These are phyloP conservation scores for silkworm (Bombyx mori) DNA, from an alignment of 1,140 invertebrate species.

Conservation along the genomic window DNA sequence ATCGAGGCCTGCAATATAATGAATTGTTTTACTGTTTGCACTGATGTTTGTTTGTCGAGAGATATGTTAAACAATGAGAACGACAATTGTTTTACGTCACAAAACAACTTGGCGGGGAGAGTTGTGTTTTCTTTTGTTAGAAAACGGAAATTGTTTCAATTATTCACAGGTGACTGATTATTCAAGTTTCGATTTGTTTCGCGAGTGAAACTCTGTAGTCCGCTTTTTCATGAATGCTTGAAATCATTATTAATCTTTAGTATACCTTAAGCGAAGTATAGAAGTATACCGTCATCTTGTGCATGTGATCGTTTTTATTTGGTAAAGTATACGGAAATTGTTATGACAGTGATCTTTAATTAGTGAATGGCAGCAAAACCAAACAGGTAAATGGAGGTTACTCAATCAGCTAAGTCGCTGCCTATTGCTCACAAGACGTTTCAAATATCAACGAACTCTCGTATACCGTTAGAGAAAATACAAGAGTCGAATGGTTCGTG, in stretches of 20 bases:
- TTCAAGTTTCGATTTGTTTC: background rate
- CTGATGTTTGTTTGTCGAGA: conserved; percentile 22
- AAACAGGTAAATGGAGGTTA: no score
- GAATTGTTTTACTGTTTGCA: conserved; percentile 5
- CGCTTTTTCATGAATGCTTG: conserved; percentile 7
- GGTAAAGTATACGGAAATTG: no score
- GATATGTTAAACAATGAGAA: conserved; percentile 17
- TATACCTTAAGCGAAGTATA: background rate
- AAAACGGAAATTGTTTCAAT: background rate
- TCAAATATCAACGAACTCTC: no score
- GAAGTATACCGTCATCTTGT: background rate
- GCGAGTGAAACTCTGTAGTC: background rate
- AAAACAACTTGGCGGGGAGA: conserved; percentile 19
- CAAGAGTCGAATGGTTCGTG: no score
- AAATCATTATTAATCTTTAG: background rate
- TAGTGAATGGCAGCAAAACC: no score
- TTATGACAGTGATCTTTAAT: no score
- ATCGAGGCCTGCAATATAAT: conserved; percentile 38
- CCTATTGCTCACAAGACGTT: no score
- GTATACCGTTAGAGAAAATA: no score
- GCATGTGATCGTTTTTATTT: background rate
- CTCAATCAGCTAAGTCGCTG: no score
- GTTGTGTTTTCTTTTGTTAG: conserved; percentile 1
- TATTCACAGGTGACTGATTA: background rate
- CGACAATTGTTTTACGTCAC: conserved; percentile 23